Conservation (phyloP, 2,113 vertebrate species). For the Neoarius graeffei region DNA sequence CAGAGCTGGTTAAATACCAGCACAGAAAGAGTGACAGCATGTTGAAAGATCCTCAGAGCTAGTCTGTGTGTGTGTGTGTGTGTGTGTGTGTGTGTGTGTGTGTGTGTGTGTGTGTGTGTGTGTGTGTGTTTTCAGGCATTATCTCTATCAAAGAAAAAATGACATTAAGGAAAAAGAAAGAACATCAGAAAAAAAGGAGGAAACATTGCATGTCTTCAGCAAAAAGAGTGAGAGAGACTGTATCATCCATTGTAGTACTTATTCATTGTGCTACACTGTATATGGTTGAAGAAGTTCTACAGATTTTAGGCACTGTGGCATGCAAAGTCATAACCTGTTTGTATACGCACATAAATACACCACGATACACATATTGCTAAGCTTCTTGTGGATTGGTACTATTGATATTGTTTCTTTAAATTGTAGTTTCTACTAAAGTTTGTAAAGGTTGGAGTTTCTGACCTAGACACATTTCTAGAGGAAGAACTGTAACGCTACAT, state of each 20-base stretch:
- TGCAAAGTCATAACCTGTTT: background rate
- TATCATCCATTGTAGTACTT: background rate
- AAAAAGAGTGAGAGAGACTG: background rate
- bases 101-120: slow-evolving; percentile 10
- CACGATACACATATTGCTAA: background rate
- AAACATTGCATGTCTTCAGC: background rate
- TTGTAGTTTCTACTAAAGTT: background rate
- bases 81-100: background rate
- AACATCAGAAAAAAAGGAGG: background rate
- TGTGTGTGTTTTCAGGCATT: slow-evolving; percentile 13
- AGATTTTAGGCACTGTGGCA: background rate
- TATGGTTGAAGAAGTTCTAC: background rate
- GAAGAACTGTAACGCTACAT: background rate
- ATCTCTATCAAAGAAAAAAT: background rate
- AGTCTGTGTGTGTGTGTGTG: background rate
- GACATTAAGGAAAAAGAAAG: background rate
- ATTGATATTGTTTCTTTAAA: background rate
- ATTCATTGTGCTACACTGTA: background rate
- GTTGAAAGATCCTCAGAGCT: slow-evolving; percentile 39
- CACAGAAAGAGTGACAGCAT: slow-evolving; percentile 42
- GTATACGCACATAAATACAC: background rate
- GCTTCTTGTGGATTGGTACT: background rate
- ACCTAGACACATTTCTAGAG: background rate
- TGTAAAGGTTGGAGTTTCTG: background rate
- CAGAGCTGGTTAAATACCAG: slow-evolving; percentile 57